These are phyloP conservation scores for Amblyjoppa proteus DNA, from an alignment of 2,888 invertebrate genomes.

Conservation along the genomic window DNA sequence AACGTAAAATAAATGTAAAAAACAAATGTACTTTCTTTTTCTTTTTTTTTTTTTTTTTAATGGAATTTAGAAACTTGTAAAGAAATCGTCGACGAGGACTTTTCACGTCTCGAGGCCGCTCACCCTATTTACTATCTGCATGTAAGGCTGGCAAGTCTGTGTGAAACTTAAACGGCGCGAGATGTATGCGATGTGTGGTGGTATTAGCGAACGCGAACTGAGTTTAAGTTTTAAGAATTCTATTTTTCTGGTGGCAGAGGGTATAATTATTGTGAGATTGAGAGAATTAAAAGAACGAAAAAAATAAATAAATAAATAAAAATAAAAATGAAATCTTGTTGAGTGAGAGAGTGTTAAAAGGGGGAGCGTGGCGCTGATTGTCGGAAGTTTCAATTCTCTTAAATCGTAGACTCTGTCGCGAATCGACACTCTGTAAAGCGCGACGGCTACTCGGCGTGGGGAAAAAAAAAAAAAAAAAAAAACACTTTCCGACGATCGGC, in stretches of 20 bases:
- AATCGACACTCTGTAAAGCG: neutral
- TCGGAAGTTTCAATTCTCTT: slow-evolving; percentile 11
- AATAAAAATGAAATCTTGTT: slow-evolving; percentile 23
- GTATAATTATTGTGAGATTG: slow-evolving; percentile 71
- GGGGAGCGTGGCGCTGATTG: neutral
- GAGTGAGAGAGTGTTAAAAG: slow-evolving; percentile 5
- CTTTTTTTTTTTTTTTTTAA: no score
- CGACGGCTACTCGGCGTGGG: neutral
- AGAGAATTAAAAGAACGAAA: slow-evolving; percentile 47
- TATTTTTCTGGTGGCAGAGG: slow-evolving; percentile 82
- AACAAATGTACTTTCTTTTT: neutral
- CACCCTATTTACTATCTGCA: slow-evolving; percentile 12
- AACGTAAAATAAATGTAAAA: neutral
- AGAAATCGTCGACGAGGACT: slow-evolving; percentile 4
- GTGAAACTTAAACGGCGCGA: slow-evolving; percentile 61
- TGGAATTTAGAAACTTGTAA: neutral
- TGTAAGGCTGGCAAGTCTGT: slow-evolving; percentile 57
- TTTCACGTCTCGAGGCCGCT: neutral
- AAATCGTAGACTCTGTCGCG: neutral
- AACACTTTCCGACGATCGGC: slow-evolving; percentile 21
- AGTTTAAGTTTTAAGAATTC: slow-evolving; percentile 84
- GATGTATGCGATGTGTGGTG: slow-evolving; percentile 54
- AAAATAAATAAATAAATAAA: no score
- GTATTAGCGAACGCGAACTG: slow-evolving; percentile 71
- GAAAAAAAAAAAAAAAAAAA: no score